Base-by-base conservation (phyloP, 2,888 invertebrate species). In the Drosophila dives region DNA sequence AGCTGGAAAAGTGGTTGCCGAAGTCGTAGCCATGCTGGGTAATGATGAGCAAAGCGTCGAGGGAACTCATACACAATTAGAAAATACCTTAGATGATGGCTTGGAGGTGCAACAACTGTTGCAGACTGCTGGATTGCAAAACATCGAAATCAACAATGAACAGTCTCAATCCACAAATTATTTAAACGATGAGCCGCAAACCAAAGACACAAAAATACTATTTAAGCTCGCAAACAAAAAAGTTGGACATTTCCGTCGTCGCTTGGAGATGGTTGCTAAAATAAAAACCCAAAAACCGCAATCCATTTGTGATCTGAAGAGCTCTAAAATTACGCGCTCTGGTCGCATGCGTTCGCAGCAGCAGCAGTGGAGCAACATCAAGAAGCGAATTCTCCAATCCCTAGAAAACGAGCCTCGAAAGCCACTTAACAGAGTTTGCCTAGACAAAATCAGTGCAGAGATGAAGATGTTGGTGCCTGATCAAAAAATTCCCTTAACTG, bases 311-410 rank as follows among this genome's bases (percentile, higher is more conserved):
- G 67, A 87, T 23, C 53, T 77, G 0, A 89, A 78, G 36, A 90
- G 90, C 48, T 83, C 83, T 71, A 72, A 76, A 0, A 84, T 87
- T 38, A 69, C 72, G 5, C 79, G 82, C 11, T 66, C 78, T 7
- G 56, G 64, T 0, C 71, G 75, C 4, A 86, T 80, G 49, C 75
- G 71, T 2, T 77, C 75, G 15, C 72, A 81, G 10, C 61, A 77
- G 7, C 72, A 73, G 26, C 72, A 65, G 2, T 61, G 90, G 63
- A 63, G 64, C 29, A 59, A n/a, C 26, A 65, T 90, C 1, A 90
- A 83, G 45, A 77, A 78, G 6, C 86, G 80, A n/a, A 88, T 90
- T 33, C 58, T 84, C 5, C 73, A 64, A 26, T 72, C 79, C 0
- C 58, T 84, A 15, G 55, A 70, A 29, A 56, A 45, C 12, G 73